Conservation (phyloP, 1,140 invertebrate species). For the Latrodectus geometricus region DNA sequence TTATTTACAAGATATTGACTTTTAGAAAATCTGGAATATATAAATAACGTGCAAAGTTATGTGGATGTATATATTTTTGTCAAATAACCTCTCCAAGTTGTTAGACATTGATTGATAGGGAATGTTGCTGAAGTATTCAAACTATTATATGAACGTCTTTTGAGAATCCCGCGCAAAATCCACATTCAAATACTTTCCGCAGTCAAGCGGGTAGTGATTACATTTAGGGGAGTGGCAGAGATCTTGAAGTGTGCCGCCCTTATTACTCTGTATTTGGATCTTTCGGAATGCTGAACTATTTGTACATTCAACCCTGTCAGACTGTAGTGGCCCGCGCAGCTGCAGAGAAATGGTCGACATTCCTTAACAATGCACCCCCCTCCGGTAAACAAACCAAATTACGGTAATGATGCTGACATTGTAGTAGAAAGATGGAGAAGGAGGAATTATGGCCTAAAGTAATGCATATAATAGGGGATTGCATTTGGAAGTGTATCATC, state of each 20-base stretch:
- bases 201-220: background rate
- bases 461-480: background rate
- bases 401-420: conserved; percentile 38
- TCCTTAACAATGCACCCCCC: conserved; percentile 29
- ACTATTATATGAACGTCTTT: background rate
- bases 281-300: conserved; percentile 10
- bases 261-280: background rate
- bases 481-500: background rate
- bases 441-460: background rate
- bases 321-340: background rate
- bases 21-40: too few species aligned
- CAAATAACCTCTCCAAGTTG: background rate
- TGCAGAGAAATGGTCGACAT: conserved; percentile 22
- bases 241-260: background rate
- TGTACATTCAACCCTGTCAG: background rate
- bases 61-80: background rate
- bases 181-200: background rate
- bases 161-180: background rate
- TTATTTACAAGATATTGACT: too few species aligned
- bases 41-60: background rate
- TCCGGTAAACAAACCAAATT: conserved; percentile 36
- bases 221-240: background rate
- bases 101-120: background rate
- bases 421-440: background rate
- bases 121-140: background rate